Base-by-base conservation (phyloP, 2,888 invertebrate genomes). In the Notocelia uddmanniana region DNA sequence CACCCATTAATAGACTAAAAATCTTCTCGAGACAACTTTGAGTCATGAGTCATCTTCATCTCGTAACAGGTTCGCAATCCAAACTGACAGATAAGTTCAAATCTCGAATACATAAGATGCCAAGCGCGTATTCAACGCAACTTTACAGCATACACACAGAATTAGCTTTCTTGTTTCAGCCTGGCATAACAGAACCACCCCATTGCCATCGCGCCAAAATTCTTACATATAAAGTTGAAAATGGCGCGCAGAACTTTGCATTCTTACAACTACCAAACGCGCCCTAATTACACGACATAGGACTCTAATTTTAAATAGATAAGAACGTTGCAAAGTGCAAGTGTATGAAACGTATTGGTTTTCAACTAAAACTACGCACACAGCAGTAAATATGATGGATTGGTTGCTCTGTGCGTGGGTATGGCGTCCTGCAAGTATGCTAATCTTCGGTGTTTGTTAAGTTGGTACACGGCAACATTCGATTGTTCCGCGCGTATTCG, bases 401-500 rank as follows among this genome's bases (percentile, higher is more conserved):
- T 85, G 87, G 82, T 81, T 78, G 84, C 80, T 74, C 78, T 78
- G 78, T 81, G 91, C 91, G 92, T 91, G 89, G 92, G 92, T 85
- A 83, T 79, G 84, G 85, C 80, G 88, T 88, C 88, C 85, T 84
- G 86, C 91, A 79, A 86, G 92, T 92, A 92, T 92, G 92, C 92
- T 91, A 92, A 92, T 92, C 85, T 82, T 84, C 78, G 83, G 83
- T 72, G 77, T 78, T 79, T 84, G 85, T 83, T 86, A 85, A 84
- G 83, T 83, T 81, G 82, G 85, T 87, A 86, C 87, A 81, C 81
- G 83, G 79, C 81, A 82, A 83, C 83, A 80, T 85, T 86, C 86
- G 85, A 90, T 90, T 90, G 90, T 90, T 87, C 82, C 84, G 82
- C 79, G 81, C 82, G 77, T 82, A 79, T 78, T 74, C 72, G 71